Conservation (phyloP, 2,797 vertebrate genomes). For the Lepidocolaptes lacrymiger region DNA sequence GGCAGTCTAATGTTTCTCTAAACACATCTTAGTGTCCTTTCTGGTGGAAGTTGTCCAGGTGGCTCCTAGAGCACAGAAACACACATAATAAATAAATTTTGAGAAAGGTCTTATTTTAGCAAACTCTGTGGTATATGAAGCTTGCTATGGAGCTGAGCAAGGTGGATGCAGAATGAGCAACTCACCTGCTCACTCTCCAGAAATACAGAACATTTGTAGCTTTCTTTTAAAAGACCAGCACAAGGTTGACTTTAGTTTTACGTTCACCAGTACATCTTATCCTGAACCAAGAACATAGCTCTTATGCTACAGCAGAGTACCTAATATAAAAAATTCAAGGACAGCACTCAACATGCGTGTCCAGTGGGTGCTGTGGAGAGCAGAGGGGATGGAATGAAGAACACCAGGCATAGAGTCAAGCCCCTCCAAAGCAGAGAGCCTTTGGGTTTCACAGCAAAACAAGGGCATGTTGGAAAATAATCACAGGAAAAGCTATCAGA, state of each 20-base stretch:
- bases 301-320: not conserved
- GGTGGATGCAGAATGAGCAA: not conserved
- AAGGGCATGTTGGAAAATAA: not conserved
- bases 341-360: not conserved
- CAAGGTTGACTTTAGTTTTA: not conserved
- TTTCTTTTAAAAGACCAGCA: not conserved
- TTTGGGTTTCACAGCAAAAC: not conserved
- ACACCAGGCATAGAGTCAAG: fast-evolving
- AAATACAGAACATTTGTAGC: not conserved
- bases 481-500: not conserved
- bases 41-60: not conserved
- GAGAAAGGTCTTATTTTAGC: not conserved
- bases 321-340: not conserved
- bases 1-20: not conserved
- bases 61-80: not conserved
- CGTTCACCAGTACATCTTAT: not conserved
- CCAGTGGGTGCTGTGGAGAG: not conserved
- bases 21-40: not conserved
- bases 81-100: not conserved
- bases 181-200: not conserved
- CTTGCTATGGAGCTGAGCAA: not conserved
- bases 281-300: not conserved
- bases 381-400: fast-evolving
- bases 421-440: not conserved
- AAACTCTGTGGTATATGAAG: not conserved